Evolutionary conservation across 2,797 vertebrate genomes (phyloP).

Genomic region (Serranus cabrilla): DNA sequence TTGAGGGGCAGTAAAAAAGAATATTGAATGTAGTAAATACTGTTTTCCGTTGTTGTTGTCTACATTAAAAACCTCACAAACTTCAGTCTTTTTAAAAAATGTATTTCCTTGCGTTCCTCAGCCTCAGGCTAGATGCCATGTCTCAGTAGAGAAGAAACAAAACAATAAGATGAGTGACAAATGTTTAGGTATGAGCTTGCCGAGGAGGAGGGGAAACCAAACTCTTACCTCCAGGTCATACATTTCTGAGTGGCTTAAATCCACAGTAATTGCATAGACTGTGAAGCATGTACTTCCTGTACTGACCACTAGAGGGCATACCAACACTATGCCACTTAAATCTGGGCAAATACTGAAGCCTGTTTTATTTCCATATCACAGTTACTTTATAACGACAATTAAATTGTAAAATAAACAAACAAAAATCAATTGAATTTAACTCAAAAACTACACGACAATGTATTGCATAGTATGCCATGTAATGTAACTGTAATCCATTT

Average conservation of each 20-base stretch:
- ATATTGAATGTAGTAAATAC: neutral
- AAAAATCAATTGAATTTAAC: neutral
- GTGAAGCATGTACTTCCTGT: slow-evolving; percentile 12
- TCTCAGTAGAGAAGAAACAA: neutral
- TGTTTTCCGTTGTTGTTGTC: neutral
- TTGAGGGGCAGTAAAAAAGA: neutral
- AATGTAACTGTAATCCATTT: neutral
- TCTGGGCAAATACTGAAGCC: neutral
- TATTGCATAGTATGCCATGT: neutral
- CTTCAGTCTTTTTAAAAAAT: neutral
- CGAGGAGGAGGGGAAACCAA: neutral
- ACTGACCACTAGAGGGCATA: slow-evolving; percentile 67
- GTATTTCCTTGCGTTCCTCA: neutral
- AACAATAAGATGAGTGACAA: neutral
- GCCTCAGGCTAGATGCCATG: neutral
- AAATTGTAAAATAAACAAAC: neutral
- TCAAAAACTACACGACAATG: neutral
- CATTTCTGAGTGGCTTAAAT: slow-evolving; percentile 1
- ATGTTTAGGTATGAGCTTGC: neutral
- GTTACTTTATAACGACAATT: neutral
- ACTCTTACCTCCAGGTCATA: neutral
- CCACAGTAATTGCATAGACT: neutral
- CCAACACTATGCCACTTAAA: slow-evolving; percentile 8
- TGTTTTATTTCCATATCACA: neutral
- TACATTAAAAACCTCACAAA: neutral